These are phyloP conservation scores for Phyllostomus discolor DNA, from an alignment of 2,113 vertebrate genomes.

Conservation along the genomic window DNA sequence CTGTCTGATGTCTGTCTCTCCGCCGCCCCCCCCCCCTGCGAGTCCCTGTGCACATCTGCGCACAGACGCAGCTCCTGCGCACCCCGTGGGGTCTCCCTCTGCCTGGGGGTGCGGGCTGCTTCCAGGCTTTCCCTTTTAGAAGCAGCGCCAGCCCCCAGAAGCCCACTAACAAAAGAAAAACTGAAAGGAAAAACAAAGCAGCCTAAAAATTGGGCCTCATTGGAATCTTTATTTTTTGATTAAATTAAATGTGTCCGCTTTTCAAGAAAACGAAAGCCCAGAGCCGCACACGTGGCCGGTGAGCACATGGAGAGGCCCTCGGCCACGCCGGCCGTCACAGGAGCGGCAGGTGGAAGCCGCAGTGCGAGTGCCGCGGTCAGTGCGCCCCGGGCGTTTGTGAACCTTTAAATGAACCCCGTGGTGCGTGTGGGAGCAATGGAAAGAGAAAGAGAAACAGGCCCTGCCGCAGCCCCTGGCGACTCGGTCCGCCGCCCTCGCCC, in stretches of 20 bases:
- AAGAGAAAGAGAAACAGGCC: too few relatives aligned
- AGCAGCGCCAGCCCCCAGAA: background rate
- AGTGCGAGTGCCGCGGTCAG: too few relatives aligned
- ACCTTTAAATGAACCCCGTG: accelerated
- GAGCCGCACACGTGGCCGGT: background rate
- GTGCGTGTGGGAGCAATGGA: too few relatives aligned
- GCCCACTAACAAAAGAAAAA: background rate
- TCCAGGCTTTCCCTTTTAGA: background rate
- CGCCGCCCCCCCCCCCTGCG: accelerated
- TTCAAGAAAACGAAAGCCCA: background rate
- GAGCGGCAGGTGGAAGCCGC: background rate
- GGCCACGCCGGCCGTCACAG: accelerated
- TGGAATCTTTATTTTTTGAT: background rate
- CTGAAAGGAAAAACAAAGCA: background rate
- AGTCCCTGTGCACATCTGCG: background rate
- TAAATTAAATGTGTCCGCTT: background rate
- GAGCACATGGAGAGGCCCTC: too few relatives aligned
- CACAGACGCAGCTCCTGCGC: too few relatives aligned
- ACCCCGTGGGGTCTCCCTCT: background rate
- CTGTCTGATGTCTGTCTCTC: too few relatives aligned
- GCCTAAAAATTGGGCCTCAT: background rate
- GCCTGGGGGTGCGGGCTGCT: accelerated
- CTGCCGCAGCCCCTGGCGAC: too few relatives aligned
- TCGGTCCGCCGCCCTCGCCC: too few relatives aligned
- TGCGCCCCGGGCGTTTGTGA: too few relatives aligned